A percentile compares a stretch with the other conserved stretches of the same genome.
Evolutionary conservation across 2,888 invertebrate species (phyloP).

Genomic region (Drosophila merina): DNA sequence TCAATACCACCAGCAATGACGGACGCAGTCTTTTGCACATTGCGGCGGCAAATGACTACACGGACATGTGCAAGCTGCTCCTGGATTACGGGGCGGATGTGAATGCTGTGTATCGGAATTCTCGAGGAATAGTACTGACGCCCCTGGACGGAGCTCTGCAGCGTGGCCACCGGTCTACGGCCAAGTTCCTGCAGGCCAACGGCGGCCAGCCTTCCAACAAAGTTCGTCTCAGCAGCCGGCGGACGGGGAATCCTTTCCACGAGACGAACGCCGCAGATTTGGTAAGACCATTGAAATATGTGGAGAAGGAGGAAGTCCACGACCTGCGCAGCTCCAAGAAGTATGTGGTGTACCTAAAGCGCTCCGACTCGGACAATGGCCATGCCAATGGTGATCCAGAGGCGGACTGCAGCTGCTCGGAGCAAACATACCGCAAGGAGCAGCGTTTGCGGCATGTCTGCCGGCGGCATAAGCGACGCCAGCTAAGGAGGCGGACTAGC

Average conservation of each 20-base stretch:
- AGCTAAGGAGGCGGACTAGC: slow-evolving; percentile 81
- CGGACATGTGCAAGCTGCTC: slow-evolving; percentile 95
- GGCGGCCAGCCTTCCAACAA: slow-evolving; percentile 93
- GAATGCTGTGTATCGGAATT: slow-evolving; percentile 92
- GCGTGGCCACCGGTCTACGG: slow-evolving; percentile 94
- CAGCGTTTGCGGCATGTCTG: slow-evolving; percentile 79
- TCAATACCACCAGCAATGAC: slow-evolving; percentile 95
- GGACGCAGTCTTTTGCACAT: slow-evolving; percentile 97
- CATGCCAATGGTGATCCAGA: slow-evolving; percentile 31
- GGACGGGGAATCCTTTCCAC: slow-evolving; percentile 80
- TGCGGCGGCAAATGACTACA: slow-evolving; percentile 96
- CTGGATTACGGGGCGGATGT: slow-evolving; percentile 93
- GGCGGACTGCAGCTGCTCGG: slow-evolving; percentile 78
- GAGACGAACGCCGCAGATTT: slow-evolving; percentile 76
- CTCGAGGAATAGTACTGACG: slow-evolving; percentile 93
- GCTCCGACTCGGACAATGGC: slow-evolving; percentile 79
- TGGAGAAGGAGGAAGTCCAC: slow-evolving; percentile 82
- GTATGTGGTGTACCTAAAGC: slow-evolving; percentile 81
- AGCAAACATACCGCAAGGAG: slow-evolving; percentile 80
- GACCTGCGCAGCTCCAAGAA: slow-evolving; percentile 81
- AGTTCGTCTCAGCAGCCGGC: slow-evolving; percentile 84
- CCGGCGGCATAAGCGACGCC: slow-evolving; percentile 75
- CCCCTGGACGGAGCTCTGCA: slow-evolving; percentile 96
- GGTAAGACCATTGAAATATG: slow-evolving; percentile 82
- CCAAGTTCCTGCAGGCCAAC: slow-evolving; percentile 95